phyloP scores from a whole-genome alignment of 2,888 invertebrate species.

The Dioctria linearis region DNA sequence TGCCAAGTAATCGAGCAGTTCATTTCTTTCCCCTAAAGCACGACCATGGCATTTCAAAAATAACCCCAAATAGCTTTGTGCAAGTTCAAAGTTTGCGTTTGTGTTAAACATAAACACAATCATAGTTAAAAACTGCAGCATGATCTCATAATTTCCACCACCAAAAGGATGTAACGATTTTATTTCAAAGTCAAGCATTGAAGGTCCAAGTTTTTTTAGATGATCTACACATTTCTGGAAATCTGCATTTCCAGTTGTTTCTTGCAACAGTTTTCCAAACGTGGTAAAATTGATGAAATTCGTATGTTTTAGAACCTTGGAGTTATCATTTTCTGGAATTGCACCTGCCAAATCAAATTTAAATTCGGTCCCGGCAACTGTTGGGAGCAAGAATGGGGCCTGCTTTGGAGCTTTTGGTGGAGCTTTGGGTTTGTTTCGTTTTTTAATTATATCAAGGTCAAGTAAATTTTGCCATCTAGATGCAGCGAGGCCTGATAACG shows the following conservation, averaged over 20 bases:
- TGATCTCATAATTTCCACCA: slow-evolving; percentile 79
- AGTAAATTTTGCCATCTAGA: slow-evolving; percentile 95
- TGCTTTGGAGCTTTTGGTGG: slow-evolving; percentile 86
- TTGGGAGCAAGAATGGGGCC: slow-evolving; percentile 97
- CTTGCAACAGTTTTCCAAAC: slow-evolving; percentile 78
- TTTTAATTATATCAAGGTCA: slow-evolving; percentile 87
- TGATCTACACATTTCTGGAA: slow-evolving; percentile 75
- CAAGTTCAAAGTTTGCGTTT: slow-evolving; percentile 89
- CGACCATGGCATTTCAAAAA: slow-evolving; percentile 87
- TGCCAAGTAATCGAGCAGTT: slow-evolving; percentile 74
- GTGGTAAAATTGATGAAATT: slow-evolving; percentile 78
- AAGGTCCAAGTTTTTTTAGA: slow-evolving; percentile 78
- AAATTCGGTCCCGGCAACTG: slow-evolving; percentile 85
- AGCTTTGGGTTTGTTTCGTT: slow-evolving; percentile 90
- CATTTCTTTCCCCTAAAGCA: slow-evolving; percentile 73
- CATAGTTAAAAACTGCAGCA: slow-evolving; percentile 85
- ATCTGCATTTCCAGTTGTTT: slow-evolving; percentile 69
- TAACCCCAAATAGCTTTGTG: slow-evolving; percentile 89
- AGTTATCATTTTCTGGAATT: slow-evolving; percentile 66
- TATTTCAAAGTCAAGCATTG: slow-evolving; percentile 90
- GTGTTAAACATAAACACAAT: slow-evolving; percentile 80
- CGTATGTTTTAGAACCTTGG: slow-evolving; percentile 74
- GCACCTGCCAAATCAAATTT: slow-evolving; percentile 81
- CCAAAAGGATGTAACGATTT: slow-evolving; percentile 82
- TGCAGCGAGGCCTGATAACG: slow-evolving; percentile 86